Conservation (phyloP, 2,888 invertebrate genomes). For the Cephonodes hylas region DNA sequence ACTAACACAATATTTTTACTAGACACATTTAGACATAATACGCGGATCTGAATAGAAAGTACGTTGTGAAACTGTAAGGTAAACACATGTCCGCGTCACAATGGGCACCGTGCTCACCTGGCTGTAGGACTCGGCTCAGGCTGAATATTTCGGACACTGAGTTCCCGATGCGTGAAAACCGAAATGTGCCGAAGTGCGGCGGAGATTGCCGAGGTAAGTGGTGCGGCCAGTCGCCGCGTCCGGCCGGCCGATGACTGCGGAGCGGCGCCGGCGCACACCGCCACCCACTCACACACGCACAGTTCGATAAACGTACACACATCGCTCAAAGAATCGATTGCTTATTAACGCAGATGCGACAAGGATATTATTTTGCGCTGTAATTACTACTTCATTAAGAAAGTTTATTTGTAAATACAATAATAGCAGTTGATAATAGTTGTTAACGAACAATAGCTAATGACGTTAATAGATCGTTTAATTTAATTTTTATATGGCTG, state of each 20-base stretch:
- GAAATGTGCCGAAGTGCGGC: constrained; percentile 1
- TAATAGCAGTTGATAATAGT: no score
- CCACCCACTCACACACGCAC: constrained; percentile 38
- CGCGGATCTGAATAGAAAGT: background rate
- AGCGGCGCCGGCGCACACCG: constrained; percentile 45
- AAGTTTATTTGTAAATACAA: no score
- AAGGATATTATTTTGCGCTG: background rate
- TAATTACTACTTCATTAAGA: no score
- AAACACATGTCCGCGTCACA: background rate
- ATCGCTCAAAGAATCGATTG: constrained; percentile 48
- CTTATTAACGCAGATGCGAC: constrained; percentile 42
- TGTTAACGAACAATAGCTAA: no score
- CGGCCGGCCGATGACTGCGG: constrained; percentile 66
- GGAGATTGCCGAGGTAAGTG: constrained; percentile 26
- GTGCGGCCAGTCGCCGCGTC: constrained; percentile 54
- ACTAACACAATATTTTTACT: background rate
- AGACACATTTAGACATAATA: background rate
- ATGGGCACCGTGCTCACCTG: background rate
- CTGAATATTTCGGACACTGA: no score
- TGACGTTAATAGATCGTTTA: no score
- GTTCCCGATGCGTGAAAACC: background rate
- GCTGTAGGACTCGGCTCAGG: background rate
- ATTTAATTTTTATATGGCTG: no score
- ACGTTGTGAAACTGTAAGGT: background rate
- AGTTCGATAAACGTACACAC: constrained; percentile 40